Evolutionary conservation across 2,797 vertebrate genomes (phyloP).

Genomic region (Enteromius mattozi): DNA sequence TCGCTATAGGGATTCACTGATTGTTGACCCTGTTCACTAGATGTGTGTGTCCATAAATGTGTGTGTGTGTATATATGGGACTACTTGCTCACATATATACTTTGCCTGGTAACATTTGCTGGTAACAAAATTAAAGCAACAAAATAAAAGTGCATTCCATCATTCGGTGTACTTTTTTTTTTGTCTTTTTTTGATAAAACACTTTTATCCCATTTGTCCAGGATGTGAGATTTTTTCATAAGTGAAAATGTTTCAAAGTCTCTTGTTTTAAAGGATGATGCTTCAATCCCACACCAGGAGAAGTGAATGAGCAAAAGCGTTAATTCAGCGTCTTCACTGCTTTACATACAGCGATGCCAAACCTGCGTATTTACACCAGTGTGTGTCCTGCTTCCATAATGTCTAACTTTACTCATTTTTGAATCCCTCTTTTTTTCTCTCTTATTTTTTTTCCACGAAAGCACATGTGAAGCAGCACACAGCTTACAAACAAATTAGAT

Average conservation of each 20-base stretch:
- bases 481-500: slow-evolving; percentile 67
- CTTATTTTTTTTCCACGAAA: neutral
- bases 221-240: slow-evolving; percentile 36
- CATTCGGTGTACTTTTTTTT: slow-evolving; percentile 39
- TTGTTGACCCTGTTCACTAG: slow-evolving; percentile 54
- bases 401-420: neutral
- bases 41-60: slow-evolving; percentile 53
- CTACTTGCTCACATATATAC: slow-evolving; percentile 47
- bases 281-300: slow-evolving; percentile 71
- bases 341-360: slow-evolving; percentile 71
- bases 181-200: slow-evolving; percentile 37
- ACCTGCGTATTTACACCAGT: slow-evolving; percentile 77
- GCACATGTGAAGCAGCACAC: slow-evolving; percentile 73
- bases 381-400: slow-evolving; percentile 69
- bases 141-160: slow-evolving; percentile 59
- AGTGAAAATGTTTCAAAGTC: slow-evolving; percentile 60
- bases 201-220: slow-evolving; percentile 2
- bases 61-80: slow-evolving; percentile 4
- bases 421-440: slow-evolving; percentile 57
- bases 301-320: slow-evolving; percentile 65
- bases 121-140: slow-evolving; percentile 49
- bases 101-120: slow-evolving; percentile 49
- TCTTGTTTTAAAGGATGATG: slow-evolving; percentile 52
- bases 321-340: slow-evolving; percentile 71
- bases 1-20: slow-evolving; percentile 27